phyloP scores from a whole-genome alignment of 2,888 invertebrate genomes.

The Tetropium fuscum region DNA sequence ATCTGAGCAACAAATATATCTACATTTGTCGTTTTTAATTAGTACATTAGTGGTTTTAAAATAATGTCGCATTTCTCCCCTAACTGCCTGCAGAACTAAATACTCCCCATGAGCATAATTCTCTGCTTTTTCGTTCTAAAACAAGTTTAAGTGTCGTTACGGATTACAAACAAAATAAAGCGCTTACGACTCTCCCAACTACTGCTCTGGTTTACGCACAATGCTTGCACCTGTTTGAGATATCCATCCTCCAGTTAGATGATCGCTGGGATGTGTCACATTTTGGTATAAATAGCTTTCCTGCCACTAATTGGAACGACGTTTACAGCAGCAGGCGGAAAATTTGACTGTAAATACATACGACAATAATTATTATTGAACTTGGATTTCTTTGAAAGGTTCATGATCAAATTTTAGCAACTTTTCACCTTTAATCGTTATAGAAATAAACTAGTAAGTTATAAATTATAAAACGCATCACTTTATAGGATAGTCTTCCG shows the following conservation, averaged over 20 bases:
- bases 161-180: constrained; percentile 21
- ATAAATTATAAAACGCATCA: too few relatives aligned
- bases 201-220: constrained; percentile 15
- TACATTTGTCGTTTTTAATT: too few relatives aligned
- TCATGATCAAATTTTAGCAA: too few relatives aligned
- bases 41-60: too few relatives aligned
- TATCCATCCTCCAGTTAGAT: constrained; percentile 15
- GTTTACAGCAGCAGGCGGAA: constrained; percentile 8
- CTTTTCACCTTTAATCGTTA: too few relatives aligned
- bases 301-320: constrained; percentile 10
- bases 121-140: background rate
- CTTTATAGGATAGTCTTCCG: too few relatives aligned
- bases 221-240: constrained; percentile 25
- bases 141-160: constrained; percentile 1
- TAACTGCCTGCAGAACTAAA: background rate
- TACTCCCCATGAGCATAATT: background rate
- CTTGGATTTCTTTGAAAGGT: too few relatives aligned
- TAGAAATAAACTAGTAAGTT: too few relatives aligned
- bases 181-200: background rate
- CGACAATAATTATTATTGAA: too few relatives aligned
- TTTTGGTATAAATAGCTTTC: constrained; percentile 17
- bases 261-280: constrained; percentile 13
- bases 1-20: too few relatives aligned
- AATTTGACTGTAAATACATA: constrained; percentile 5
- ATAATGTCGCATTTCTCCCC: background rate